Evolutionary conservation across 2,797 vertebrate species (phyloP).

Genomic region (Myotis daubentonii): DNA sequence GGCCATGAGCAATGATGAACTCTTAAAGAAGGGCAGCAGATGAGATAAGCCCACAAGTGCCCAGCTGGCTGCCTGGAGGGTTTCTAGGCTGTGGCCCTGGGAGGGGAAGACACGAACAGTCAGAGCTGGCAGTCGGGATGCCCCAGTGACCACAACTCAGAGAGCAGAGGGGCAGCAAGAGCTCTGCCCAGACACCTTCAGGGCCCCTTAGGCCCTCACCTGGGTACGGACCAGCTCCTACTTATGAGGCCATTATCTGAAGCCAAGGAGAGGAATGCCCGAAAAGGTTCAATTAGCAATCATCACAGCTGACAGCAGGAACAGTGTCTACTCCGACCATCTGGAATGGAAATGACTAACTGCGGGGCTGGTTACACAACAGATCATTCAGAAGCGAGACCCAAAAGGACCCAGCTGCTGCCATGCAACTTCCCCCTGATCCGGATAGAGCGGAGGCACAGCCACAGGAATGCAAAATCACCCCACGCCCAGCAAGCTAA

Average conservation of each 20-base stretch:
- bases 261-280: background rate
- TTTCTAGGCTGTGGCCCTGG: background rate
- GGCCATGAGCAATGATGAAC: background rate
- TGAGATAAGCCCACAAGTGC: background rate
- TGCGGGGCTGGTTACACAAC: no score
- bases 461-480: background rate
- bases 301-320: background rate
- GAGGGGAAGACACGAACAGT: background rate
- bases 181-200: background rate
- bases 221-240: background rate
- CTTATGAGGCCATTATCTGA: background rate
- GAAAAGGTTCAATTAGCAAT: background rate
- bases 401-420: no score
- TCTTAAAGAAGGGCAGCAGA: background rate
- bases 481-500: background rate
- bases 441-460: background rate
- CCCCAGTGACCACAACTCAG: background rate
- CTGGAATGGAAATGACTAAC: background rate
- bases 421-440: background rate
- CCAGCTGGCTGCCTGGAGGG: background rate
- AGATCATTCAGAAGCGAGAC: no score
- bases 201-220: background rate
- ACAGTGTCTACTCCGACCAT: background rate
- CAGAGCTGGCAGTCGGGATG: background rate
- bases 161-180: background rate